These are phyloP conservation scores for Lymantria dispar DNA, from an alignment of 2,888 invertebrate species.

Conservation along the genomic window DNA sequence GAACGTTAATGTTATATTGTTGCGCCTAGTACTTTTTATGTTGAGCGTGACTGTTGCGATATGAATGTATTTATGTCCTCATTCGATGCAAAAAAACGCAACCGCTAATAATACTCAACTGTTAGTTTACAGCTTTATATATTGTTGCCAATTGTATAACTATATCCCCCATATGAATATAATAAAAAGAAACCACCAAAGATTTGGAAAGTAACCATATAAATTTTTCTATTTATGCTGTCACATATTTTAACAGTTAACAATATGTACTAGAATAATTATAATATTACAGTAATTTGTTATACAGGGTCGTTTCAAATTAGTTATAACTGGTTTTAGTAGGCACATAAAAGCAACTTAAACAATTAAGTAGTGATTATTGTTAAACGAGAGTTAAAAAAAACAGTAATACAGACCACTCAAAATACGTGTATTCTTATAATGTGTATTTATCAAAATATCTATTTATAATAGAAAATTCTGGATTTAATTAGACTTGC, in stretches of 20 bases:
- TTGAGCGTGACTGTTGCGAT: slow-evolving; percentile 35
- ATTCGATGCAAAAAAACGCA: slow-evolving; percentile 27
- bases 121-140: slow-evolving; percentile 25
- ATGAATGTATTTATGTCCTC: slow-evolving; percentile 45
- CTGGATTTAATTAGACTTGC: too few species aligned
- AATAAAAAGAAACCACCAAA: slow-evolving; percentile 54
- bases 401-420: slow-evolving; percentile 22
- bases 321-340: slow-evolving; percentile 32
- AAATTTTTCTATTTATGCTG: slow-evolving; percentile 27
- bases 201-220: slow-evolving; percentile 44
- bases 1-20: slow-evolving; percentile 47
- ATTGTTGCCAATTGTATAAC: slow-evolving; percentile 13
- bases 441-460: slow-evolving; percentile 1
- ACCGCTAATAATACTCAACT: slow-evolving; percentile 46
- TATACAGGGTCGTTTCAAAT: slow-evolving; percentile 33
- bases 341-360: slow-evolving; percentile 21
- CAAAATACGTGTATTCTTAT: slow-evolving; percentile 4
- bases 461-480: not conserved
- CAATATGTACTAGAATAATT: slow-evolving; percentile 22
- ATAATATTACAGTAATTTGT: slow-evolving; percentile 22
- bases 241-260: slow-evolving; percentile 22
- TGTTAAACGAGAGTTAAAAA: slow-evolving; percentile 14
- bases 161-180: slow-evolving; percentile 17
- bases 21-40: slow-evolving; percentile 45
- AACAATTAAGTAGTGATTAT: slow-evolving; percentile 19